Percentiles rank a stretch among this genome's conserved stretches.
Evolutionary conservation across 2,113 vertebrate species (phyloP).

Genomic region (Heterocephalus glaber): DNA sequence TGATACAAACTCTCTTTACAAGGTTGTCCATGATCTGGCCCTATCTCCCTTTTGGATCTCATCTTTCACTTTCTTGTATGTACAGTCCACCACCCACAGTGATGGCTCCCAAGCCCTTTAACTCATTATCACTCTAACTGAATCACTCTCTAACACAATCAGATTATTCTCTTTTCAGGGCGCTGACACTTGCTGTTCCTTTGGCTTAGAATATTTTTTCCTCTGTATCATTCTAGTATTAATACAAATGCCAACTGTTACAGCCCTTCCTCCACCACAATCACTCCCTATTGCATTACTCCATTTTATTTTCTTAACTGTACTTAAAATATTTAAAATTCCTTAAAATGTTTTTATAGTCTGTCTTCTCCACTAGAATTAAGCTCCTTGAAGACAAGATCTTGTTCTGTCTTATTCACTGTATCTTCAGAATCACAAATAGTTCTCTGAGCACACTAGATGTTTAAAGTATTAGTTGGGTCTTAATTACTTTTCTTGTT

Average conservation of each 20-base stretch:
- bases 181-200: neutral
- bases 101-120: neutral
- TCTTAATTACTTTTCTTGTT: neutral
- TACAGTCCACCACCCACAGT: neutral
- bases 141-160: neutral
- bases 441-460: neutral
- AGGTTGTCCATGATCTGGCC: neutral
- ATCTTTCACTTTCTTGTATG: neutral
- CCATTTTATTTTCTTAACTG: neutral
- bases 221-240: neutral
- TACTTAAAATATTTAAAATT: neutral
- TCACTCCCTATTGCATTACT: neutral
- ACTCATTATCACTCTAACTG: neutral
- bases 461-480: neutral
- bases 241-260: neutral
- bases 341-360: neutral
- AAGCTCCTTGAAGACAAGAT: neutral
- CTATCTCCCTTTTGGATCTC: neutral
- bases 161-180: neutral
- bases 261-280: neutral
- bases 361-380: neutral
- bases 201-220: neutral
- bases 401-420: neutral
- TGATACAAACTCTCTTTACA: neutral
- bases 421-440: neutral